These are phyloP conservation scores for Callopanchax toddi DNA, from an alignment of 2,113 vertebrate genomes.

Conservation along the genomic window DNA sequence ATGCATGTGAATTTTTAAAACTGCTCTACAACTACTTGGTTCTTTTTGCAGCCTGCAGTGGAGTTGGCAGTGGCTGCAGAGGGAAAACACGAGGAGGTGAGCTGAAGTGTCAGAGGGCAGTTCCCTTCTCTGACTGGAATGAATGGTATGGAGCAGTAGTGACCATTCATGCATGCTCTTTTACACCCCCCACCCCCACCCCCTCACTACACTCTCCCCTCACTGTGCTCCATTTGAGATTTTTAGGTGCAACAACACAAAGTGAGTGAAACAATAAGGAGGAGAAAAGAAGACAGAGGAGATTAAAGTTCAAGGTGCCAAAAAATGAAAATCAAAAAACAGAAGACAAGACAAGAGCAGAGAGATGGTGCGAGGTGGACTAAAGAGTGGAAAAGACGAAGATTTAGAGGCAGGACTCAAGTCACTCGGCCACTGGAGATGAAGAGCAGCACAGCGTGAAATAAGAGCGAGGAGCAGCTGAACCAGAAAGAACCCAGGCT, in stretches of 20 bases:
- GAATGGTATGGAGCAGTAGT: slow-evolving; percentile 80
- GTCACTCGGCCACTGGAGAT: slow-evolving; percentile 72
- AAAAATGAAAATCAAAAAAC: background rate
- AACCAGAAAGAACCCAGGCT: slow-evolving; percentile 82
- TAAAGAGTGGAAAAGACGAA: slow-evolving; percentile 15
- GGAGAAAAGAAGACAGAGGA: background rate
- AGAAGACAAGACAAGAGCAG: background rate
- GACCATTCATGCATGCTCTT: slow-evolving; percentile 79
- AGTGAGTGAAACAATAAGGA: background rate
- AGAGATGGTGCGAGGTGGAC: slow-evolving; percentile 11
- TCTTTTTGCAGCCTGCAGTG: slow-evolving; percentile 34
- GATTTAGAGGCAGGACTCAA: slow-evolving; percentile 48
- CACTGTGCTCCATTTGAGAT: slow-evolving; percentile 21
- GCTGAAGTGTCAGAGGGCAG: slow-evolving; percentile 43
- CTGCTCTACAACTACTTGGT: too few relatives aligned
- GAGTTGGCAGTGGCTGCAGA: slow-evolving; percentile 43
- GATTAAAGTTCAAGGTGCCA: background rate
- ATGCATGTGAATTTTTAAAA: too few relatives aligned
- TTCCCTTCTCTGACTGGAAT: slow-evolving; percentile 73
- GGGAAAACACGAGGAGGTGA: slow-evolving; percentile 43
- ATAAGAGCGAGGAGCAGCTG: slow-evolving; percentile 81
- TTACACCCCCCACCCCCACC: slow-evolving; percentile 41
- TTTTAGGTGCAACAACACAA: slow-evolving; percentile 17
- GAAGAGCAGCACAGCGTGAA: slow-evolving; percentile 82
- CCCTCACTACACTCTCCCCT: slow-evolving; percentile 1